Evolutionary conservation across 92 coral and sea anemone genomes (phyloP).

Genomic region (Anthopleura xanthogrammica): DNA sequence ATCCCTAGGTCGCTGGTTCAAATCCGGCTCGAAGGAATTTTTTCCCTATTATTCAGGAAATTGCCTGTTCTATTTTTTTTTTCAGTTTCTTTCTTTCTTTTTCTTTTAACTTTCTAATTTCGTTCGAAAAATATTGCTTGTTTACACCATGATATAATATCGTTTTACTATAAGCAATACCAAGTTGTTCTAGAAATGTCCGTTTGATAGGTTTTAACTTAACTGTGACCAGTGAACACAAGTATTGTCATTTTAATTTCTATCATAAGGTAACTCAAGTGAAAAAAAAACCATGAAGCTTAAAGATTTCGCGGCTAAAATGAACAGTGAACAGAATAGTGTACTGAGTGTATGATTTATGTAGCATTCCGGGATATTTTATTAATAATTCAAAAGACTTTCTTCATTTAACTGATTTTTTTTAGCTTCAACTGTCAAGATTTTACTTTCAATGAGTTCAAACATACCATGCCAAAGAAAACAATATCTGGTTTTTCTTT

Average conservation of each 20-base stretch:
- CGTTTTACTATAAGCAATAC: too few relatives aligned
- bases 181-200: not conserved
- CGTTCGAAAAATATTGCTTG: not conserved
- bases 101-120: not conserved
- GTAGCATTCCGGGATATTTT: too few relatives aligned
- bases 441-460: too few relatives aligned
- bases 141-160: too few relatives aligned
- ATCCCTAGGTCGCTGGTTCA: conserved; percentile 76
- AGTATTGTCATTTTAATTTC: not conserved
- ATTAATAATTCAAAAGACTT: too few relatives aligned
- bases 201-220: too few relatives aligned
- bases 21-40: conserved; percentile 68
- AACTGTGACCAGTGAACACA: not conserved
- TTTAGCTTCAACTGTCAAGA: too few relatives aligned
- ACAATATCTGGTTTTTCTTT: too few relatives aligned
- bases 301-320: not conserved
- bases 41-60: not conserved
- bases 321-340: too few relatives aligned
- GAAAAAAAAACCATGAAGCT: not conserved
- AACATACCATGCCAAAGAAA: too few relatives aligned
- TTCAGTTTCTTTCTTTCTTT: not conserved
- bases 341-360: too few relatives aligned
- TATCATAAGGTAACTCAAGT: not conserved
- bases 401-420: too few relatives aligned
- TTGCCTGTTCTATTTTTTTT: not conserved